Evolutionary conservation across 2,797 vertebrate genomes (phyloP).

Genomic region (Phrynocephalus vlangalii): DNA sequence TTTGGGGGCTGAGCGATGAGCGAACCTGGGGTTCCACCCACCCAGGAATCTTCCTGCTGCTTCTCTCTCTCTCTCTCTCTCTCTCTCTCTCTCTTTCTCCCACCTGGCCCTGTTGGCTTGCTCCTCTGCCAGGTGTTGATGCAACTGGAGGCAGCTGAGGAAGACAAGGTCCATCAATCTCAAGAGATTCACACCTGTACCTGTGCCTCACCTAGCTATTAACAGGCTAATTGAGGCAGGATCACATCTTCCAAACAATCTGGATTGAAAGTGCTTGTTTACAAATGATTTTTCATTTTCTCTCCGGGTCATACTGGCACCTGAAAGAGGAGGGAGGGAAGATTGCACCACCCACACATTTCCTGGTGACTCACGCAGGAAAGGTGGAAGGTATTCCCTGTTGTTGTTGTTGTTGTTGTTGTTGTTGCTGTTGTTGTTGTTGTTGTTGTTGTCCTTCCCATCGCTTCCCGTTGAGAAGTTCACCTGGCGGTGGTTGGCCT

Average conservation of each 20-base stretch:
- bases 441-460: too few relatives aligned
- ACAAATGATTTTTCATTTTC: background rate
- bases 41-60: too few relatives aligned
- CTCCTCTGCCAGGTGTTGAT: too few relatives aligned
- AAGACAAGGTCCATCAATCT: constrained; percentile 35
- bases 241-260: background rate
- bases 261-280: constrained; percentile 24
- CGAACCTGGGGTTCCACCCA: too few relatives aligned
- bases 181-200: constrained; percentile 16
- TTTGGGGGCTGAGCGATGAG: too few relatives aligned
- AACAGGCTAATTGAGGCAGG: constrained; percentile 33
- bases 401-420: too few relatives aligned
- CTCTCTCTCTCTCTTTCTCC: too few relatives aligned
- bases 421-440: too few relatives aligned
- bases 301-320: background rate
- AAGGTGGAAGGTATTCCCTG: background rate
- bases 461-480: too few relatives aligned
- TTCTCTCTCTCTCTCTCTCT: too few relatives aligned
- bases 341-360: background rate
- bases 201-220: constrained; percentile 35
- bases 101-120: too few relatives aligned
- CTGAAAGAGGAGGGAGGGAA: fast-evolving
- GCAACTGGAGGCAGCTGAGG: constrained; percentile 5
- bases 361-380: background rate
- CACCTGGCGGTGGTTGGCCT: too few relatives aligned